Evolutionary conservation across 2,888 invertebrate genomes (phyloP).

Genomic region (Cephonodes hylas): DNA sequence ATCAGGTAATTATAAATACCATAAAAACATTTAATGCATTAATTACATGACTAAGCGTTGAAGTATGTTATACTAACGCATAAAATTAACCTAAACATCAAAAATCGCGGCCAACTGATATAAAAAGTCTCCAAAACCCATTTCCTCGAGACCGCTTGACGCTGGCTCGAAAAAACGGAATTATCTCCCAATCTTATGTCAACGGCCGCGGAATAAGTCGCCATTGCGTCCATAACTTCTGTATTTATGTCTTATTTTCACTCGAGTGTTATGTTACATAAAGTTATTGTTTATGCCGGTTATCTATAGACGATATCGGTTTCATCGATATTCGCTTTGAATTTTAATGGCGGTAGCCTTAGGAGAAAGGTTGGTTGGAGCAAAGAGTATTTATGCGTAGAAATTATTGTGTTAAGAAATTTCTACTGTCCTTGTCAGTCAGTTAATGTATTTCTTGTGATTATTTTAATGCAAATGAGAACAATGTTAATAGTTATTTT

Average conservation of each 20-base stretch:
- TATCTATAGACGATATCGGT: slow-evolving; percentile 18
- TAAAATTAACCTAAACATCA: background rate
- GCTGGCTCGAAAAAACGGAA: background rate
- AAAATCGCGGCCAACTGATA: too few relatives aligned
- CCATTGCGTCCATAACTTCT: slow-evolving; percentile 47
- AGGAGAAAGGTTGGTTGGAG: background rate
- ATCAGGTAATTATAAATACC: too few relatives aligned
- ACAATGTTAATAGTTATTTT: too few relatives aligned
- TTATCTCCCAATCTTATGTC: background rate
- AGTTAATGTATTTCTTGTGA: too few relatives aligned
- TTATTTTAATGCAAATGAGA: too few relatives aligned
- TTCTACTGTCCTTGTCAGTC: too few relatives aligned
- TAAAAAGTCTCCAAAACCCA: background rate
- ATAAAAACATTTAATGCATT: background rate
- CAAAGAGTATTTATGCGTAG: background rate
- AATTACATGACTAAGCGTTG: background rate
- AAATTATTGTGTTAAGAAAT: too few relatives aligned
- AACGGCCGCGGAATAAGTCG: background rate
- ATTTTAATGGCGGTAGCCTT: background rate
- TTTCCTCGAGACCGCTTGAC: slow-evolving; percentile 8
- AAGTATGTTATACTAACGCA: background rate
- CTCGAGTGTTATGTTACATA: slow-evolving; percentile 51
- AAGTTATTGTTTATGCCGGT: slow-evolving; percentile 45
- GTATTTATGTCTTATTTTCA: slow-evolving; percentile 63
- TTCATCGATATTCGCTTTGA: slow-evolving; percentile 9